A percentile compares a stretch with the other conserved stretches of the same genome.
Evolutionary conservation across 2,113 vertebrate species (phyloP).

Genomic region (Hippoglossus stenolepis): DNA sequence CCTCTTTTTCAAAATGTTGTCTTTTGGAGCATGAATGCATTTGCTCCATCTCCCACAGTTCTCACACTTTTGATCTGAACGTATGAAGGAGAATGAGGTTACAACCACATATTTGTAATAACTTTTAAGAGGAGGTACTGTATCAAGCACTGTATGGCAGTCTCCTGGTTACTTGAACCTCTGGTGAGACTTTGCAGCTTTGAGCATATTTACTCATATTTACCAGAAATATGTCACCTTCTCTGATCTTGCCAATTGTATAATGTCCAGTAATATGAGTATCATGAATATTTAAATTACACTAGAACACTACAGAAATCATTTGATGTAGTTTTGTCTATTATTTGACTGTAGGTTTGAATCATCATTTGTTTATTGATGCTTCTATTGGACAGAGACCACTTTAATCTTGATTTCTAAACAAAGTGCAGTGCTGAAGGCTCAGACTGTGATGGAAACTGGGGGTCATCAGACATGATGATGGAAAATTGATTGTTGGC

Average conservation of each 20-base stretch:
- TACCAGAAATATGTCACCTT: neutral
- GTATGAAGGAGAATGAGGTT: no score
- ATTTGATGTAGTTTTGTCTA: no score
- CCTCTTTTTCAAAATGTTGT: no score
- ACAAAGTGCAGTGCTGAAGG: neutral
- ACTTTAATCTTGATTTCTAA: neutral
- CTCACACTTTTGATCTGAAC: neutral
- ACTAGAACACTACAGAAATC: neutral
- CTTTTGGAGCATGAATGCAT: neutral
- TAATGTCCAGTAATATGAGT: neutral
- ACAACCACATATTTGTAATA: no score
- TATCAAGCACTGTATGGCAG: no score
- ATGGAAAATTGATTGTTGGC: constrained; percentile 24
- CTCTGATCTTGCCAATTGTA: neutral
- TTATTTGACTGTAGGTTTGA: no score
- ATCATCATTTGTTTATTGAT: neutral
- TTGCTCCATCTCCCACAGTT: neutral
- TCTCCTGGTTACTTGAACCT: neutral
- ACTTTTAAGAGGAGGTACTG: no score
- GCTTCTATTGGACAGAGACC: neutral
- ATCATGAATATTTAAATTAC: neutral
- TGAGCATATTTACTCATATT: neutral
- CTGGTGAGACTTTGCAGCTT: neutral
- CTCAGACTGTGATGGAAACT: constrained; percentile 21
- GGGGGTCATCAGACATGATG: constrained; percentile 34